A percentile compares a stretch with the other conserved stretches of the same genome.
These are phyloP conservation scores for Acrossocheilus fasciatus DNA, from an alignment of 2,797 vertebrate genomes.

Conservation along the genomic window DNA sequence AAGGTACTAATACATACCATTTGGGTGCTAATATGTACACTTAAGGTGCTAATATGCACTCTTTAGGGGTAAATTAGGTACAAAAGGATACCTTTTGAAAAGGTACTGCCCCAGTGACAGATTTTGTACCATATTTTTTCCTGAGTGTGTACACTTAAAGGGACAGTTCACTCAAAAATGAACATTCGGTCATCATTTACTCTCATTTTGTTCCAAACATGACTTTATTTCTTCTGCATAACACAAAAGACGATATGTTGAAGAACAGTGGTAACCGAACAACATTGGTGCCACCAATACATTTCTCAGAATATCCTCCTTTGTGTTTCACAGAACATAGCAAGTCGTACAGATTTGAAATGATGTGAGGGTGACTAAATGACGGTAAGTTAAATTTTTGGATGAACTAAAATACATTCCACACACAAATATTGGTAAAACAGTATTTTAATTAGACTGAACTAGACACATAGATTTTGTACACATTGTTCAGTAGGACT, in stretches of 20 bases:
- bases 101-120: background rate
- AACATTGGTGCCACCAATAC: background rate
- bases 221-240: background rate
- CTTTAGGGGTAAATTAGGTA: background rate
- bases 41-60: background rate
- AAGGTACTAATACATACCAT: background rate
- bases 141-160: too few relatives aligned
- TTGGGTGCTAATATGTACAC: background rate
- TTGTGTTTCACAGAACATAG: background rate
- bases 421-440: background rate
- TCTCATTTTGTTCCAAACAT: background rate
- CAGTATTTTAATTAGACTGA: background rate
- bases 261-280: background rate
- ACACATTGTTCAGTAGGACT: background rate
- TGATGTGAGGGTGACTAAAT: background rate
- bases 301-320: background rate
- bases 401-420: background rate
- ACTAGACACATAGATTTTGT: background rate
- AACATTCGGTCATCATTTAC: background rate
- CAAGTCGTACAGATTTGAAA: background rate
- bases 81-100: background rate
- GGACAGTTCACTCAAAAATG: background rate
- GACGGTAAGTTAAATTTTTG: too few relatives aligned
- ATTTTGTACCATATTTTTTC: too few relatives aligned
- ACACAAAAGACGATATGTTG: background rate